phyloP scores from a whole-genome alignment of 2,797 vertebrate genomes.

The Anabas testudineus region DNA sequence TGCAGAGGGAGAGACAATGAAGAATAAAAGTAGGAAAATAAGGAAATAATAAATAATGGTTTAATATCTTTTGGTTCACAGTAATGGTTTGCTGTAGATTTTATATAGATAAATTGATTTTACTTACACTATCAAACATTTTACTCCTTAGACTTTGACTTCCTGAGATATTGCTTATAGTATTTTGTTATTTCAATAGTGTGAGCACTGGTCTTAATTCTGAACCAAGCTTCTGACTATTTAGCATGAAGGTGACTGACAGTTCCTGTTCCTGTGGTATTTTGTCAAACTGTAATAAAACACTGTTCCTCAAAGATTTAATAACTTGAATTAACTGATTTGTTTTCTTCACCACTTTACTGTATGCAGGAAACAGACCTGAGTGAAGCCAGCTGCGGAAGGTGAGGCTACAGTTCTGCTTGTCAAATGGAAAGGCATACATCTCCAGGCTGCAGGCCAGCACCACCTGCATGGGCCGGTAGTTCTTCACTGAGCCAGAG shows the following conservation, averaged over 20 bases:
- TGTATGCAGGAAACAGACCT: conserved; percentile 74
- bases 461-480: conserved; percentile 88
- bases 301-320: not conserved
- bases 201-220: not conserved
- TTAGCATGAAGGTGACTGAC: not conserved
- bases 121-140: not conserved
- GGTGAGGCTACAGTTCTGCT: conserved; percentile 91
- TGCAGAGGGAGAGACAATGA: conserved; percentile 55
- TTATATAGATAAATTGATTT: not conserved
- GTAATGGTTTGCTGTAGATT: not conserved
- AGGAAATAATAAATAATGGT: conserved; percentile 3
- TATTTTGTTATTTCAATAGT: not conserved
- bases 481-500: conserved; percentile 87
- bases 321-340: not conserved
- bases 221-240: not conserved
- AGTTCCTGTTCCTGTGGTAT: not conserved
- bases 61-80: conserved; percentile 5
- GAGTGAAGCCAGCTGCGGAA: conserved; percentile 91
- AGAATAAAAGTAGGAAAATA: not conserved
- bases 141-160: not conserved
- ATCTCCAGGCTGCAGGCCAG: conserved; percentile 88
- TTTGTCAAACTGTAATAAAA: not conserved
- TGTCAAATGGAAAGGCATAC: conserved; percentile 90
- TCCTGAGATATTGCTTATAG: not conserved
- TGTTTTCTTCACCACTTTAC: not conserved